Evolutionary conservation across 1,140 invertebrate genomes (phyloP).

Genomic region (Cryptotermes secundus): DNA sequence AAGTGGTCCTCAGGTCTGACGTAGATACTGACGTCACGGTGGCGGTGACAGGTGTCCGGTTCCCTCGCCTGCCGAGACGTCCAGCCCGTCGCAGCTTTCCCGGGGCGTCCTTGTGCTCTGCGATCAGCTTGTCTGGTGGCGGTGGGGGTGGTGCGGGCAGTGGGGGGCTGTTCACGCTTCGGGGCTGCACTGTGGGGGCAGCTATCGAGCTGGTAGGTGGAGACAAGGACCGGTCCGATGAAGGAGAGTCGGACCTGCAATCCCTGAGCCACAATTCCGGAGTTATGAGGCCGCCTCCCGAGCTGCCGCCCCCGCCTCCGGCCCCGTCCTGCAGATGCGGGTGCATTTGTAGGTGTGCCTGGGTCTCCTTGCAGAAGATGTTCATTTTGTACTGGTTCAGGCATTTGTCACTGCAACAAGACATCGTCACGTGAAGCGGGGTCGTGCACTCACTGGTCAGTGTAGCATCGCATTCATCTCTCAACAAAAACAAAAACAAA

Average conservation of each 20-base stretch:
- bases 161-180: constrained; percentile 28
- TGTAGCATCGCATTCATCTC: no score
- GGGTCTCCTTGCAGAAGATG: constrained; percentile 88
- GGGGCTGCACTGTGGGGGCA: constrained; percentile 29
- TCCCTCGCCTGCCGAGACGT: not conserved
- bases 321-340: constrained; percentile 59
- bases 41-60: constrained; percentile 27
- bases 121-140: not conserved
- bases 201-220: constrained; percentile 44
- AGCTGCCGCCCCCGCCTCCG: constrained; percentile 39
- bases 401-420: constrained; percentile 78
- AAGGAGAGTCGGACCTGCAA: constrained; percentile 66
- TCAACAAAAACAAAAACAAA: no score
- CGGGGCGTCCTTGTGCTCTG: not conserved
- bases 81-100: not conserved
- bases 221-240: constrained; percentile 44
- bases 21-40: constrained; percentile 37
- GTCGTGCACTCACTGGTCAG: no score
- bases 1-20: not conserved
- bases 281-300: constrained; percentile 67
- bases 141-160: not conserved
- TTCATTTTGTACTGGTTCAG: constrained; percentile 95
- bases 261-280: constrained; percentile 84
- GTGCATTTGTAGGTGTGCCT: constrained; percentile 83
- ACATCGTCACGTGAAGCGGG: not conserved